These are phyloP conservation scores for Muntiacus muntjak DNA, from an alignment of 2,113 vertebrate genomes.

Conservation along the genomic window DNA sequence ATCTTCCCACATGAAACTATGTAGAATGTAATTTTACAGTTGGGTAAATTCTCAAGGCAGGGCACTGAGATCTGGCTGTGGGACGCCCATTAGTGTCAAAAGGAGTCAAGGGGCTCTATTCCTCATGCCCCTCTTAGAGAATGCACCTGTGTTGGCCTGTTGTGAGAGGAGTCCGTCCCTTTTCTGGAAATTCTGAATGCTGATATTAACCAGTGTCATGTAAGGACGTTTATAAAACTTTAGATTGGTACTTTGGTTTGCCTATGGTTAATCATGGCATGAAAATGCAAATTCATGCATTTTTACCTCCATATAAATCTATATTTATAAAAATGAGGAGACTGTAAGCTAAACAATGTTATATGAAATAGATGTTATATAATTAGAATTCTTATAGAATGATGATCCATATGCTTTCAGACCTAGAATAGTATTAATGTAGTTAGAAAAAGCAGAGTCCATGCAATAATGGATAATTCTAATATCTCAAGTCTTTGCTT, in stretches of 20 bases:
- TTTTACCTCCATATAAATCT: not conserved
- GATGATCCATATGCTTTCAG: not conserved
- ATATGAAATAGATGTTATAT: not conserved
- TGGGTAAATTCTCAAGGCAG: slow-evolving; percentile 63
- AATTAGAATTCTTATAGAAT: not conserved
- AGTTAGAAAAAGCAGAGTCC: not conserved
- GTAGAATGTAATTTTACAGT: slow-evolving; percentile 66
- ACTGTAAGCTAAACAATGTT: not conserved
- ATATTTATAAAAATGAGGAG: not conserved
- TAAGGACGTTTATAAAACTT: not conserved
- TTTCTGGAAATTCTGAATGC: not conserved
- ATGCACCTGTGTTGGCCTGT: not conserved
- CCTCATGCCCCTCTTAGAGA: slow-evolving; percentile 45
- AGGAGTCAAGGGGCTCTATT: slow-evolving; percentile 48
- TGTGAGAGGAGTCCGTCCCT: not conserved
- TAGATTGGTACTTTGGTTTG: not conserved
- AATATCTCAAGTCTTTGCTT: not conserved
- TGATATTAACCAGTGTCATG: not conserved
- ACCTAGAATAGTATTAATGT: not conserved
- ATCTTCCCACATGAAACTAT: slow-evolving; percentile 58
- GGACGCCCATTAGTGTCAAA: slow-evolving; percentile 59
- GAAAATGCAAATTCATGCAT: not conserved
- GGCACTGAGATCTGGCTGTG: slow-evolving; percentile 27
- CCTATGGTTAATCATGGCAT: not conserved
- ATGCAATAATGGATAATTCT: not conserved